Evolutionary conservation across 1,140 invertebrate genomes (phyloP).

Genomic region (Drosophila yakuba): DNA sequence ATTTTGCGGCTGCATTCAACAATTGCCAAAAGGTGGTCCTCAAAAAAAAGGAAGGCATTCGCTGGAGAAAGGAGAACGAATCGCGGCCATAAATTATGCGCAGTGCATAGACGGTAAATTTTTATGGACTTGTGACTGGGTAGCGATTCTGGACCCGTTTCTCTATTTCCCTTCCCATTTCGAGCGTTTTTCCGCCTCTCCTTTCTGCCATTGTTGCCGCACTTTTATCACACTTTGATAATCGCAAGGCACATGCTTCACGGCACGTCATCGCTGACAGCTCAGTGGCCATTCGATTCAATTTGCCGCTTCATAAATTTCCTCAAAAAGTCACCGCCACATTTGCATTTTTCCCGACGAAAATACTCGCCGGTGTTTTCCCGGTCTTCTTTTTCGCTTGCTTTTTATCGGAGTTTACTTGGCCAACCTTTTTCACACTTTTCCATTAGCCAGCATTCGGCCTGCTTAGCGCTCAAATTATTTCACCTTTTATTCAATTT

Average conservation of each 20-base stretch:
- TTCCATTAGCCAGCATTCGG: slow-evolving; percentile 56
- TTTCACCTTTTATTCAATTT: slow-evolving; percentile 79
- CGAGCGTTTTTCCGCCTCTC: slow-evolving; percentile 5
- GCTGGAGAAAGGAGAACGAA: slow-evolving; percentile 19
- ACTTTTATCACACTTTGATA: slow-evolving; percentile 78
- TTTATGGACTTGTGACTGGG: slow-evolving; percentile 70
- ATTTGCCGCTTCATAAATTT: slow-evolving; percentile 76
- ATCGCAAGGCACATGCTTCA: slow-evolving; percentile 73
- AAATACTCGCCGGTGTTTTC: slow-evolving; percentile 28
- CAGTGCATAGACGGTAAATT: slow-evolving; percentile 73
- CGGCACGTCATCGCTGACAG: slow-evolving; percentile 60
- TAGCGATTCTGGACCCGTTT: slow-evolving; percentile 14
- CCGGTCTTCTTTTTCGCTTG: slow-evolving; percentile 5
- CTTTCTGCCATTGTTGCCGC: slow-evolving; percentile 58
- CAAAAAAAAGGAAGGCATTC: slow-evolving; percentile 18
- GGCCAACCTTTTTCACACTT: slow-evolving; percentile 64
- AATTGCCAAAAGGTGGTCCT: slow-evolving; percentile 67
- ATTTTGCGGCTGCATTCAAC: slow-evolving; percentile 71
- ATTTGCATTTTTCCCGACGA: slow-evolving; percentile 51
- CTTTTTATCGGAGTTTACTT: slow-evolving; percentile 26
- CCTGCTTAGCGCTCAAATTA: slow-evolving; percentile 68
- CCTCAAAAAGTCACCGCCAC: slow-evolving; percentile 60
- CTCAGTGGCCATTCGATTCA: slow-evolving; percentile 62
- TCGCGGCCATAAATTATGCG: slow-evolving; percentile 69
- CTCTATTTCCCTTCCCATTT: slow-evolving; percentile 6